These are phyloP conservation scores for Muntiacus reevesi DNA, from an alignment of 2,113 vertebrate genomes.

Conservation along the genomic window DNA sequence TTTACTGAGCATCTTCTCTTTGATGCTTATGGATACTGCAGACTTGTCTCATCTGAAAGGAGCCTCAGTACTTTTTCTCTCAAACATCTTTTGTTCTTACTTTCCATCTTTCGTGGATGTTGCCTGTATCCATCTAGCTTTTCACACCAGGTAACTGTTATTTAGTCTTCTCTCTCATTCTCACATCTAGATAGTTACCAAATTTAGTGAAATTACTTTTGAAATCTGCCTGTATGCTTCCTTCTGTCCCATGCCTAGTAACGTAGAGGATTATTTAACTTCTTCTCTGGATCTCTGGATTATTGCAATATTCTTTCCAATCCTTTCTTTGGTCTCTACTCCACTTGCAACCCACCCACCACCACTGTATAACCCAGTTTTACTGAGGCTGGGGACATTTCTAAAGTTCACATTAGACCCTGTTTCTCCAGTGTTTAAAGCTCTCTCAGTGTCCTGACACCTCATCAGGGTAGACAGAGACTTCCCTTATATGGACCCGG, in stretches of 20 bases:
- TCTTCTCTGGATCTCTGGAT: not conserved
- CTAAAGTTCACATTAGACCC: not conserved
- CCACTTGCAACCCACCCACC: not conserved
- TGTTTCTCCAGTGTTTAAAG: not conserved
- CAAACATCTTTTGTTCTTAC: not conserved
- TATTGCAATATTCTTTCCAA: not conserved
- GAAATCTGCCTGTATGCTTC: not conserved
- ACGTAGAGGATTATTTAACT: not conserved
- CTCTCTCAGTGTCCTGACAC: not conserved
- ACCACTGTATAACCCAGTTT: not conserved
- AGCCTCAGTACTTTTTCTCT: not conserved
- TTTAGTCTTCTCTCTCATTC: not conserved
- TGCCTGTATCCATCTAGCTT: not conserved
- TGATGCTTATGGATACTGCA: rapidly evolving
- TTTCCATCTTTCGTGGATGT: not conserved
- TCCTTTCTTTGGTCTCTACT: not conserved
- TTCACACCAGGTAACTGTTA: not conserved
- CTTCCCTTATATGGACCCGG: not conserved
- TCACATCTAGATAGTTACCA: not conserved
- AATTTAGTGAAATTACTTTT: not conserved
- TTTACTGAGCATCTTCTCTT: not conserved
- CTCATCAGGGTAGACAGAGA: not conserved
- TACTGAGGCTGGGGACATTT: not conserved
- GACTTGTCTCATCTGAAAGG: not conserved
- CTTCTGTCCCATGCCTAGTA: not conserved